Conservation (phyloP, 2,888 invertebrate genomes). For the Hypomecis punctinalis region DNA sequence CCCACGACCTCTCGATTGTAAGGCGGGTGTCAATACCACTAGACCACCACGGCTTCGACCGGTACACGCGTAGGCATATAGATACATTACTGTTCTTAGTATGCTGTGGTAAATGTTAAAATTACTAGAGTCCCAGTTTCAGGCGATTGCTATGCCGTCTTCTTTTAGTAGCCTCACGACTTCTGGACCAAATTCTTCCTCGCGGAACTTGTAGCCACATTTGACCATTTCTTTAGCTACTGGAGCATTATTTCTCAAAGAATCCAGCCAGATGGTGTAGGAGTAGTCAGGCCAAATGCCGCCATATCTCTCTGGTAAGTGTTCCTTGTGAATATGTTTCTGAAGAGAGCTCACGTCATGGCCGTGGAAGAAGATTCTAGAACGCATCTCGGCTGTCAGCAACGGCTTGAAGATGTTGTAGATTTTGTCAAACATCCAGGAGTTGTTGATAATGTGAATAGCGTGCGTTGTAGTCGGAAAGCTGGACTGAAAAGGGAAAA, state of each 20-base stretch:
- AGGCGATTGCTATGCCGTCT: conserved; percentile 64
- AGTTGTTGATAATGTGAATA: conserved; percentile 91
- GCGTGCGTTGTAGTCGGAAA: conserved; percentile 90
- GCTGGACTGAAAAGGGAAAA: conserved; percentile 82
- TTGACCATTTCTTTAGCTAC: conserved; percentile 87
- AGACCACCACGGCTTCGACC: too few species aligned
- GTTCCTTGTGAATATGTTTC: conserved; percentile 88
- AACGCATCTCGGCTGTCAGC: conserved; percentile 87
- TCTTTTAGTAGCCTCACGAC: conserved; percentile 69
- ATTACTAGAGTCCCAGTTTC: too few species aligned
- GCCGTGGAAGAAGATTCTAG: conserved; percentile 89
- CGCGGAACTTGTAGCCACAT: conserved; percentile 86
- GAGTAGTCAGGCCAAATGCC: conserved; percentile 89
- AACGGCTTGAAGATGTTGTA: conserved; percentile 92
- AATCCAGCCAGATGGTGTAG: conserved; percentile 90
- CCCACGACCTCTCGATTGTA: too few species aligned
- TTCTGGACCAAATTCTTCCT: conserved; percentile 68
- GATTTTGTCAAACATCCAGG: conserved; percentile 92
- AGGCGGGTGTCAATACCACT: too few species aligned
- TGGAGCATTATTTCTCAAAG: conserved; percentile 81
- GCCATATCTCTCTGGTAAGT: conserved; percentile 89
- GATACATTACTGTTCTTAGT: too few species aligned
- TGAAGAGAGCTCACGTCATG: conserved; percentile 89
- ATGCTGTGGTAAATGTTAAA: too few species aligned
- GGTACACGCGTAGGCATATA: too few species aligned